Evolutionary conservation across 2,888 invertebrate genomes (phyloP).

Genomic region (Phyto melanocephala): DNA sequence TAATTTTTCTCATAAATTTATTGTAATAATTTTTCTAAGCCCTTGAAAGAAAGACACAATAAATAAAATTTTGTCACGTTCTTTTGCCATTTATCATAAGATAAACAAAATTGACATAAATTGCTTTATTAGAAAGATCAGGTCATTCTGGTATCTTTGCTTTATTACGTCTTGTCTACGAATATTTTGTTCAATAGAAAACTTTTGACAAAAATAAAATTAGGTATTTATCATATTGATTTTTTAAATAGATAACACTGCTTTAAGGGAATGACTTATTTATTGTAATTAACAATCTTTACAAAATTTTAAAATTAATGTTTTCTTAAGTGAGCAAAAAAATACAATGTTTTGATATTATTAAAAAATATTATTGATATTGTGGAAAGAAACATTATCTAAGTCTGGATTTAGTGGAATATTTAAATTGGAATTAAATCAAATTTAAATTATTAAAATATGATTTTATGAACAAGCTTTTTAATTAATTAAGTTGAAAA

Average conservation of each 20-base stretch:
- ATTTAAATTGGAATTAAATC: too few species aligned
- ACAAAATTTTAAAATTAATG: not conserved
- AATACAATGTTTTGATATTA: too few species aligned
- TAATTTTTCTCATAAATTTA: not conserved
- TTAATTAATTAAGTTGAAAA: too few species aligned
- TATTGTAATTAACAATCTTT: not conserved
- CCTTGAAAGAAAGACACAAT: not conserved
- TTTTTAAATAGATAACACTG: not conserved
- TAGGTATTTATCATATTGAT: not conserved
- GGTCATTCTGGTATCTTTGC: slow-evolving; percentile 30
- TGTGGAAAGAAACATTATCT: too few species aligned
- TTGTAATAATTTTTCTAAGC: not conserved
- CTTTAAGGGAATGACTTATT: not conserved
- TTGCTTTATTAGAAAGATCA: slow-evolving; percentile 38
- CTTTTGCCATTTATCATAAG: slow-evolving; percentile 19
- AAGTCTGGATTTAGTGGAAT: too few species aligned
- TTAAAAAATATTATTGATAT: too few species aligned
- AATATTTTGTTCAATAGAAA: slow-evolving; percentile 12
- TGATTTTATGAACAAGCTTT: too few species aligned
- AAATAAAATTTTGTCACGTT: slow-evolving; percentile 39
- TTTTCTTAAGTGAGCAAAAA: not conserved
- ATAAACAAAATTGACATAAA: slow-evolving; percentile 43
- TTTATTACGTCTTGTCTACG: not conserved
- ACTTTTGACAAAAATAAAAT: not conserved
- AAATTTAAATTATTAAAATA: too few species aligned